A percentile compares a stretch with the other conserved stretches of the same genome.
Evolutionary conservation across 2,888 invertebrate species (phyloP).

Genomic region (Nymphalis polychloros): DNA sequence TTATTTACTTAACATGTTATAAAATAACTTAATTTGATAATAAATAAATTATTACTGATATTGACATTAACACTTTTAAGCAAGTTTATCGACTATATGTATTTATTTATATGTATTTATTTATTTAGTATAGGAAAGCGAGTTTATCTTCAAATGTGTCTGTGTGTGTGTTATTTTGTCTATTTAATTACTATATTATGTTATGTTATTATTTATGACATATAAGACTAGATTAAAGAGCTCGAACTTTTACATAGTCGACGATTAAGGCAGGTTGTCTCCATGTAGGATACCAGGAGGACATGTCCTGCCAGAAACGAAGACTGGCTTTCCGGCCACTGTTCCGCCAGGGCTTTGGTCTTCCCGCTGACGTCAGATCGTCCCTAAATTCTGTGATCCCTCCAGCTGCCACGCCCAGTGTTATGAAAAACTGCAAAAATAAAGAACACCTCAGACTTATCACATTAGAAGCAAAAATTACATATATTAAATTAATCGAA

Average conservation of each 20-base stretch:
- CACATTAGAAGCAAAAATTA: too few relatives aligned
- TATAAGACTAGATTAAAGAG: slow-evolving; percentile 55
- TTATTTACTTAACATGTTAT: too few relatives aligned
- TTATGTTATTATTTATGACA: not conserved
- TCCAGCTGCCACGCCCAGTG: slow-evolving; percentile 87
- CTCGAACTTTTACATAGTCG: slow-evolving; percentile 83
- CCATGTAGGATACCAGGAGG: slow-evolving; percentile 84
- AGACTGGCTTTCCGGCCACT: slow-evolving; percentile 78
- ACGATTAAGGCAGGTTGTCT: slow-evolving; percentile 74
- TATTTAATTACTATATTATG: too few relatives aligned
- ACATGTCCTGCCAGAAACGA: slow-evolving; percentile 82
- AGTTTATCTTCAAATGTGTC: too few relatives aligned
- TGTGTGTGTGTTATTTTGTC: too few relatives aligned
- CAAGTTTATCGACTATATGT: not conserved
- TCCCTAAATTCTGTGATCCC: slow-evolving; percentile 86
- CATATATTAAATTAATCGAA: too few relatives aligned
- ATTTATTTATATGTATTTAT: too few relatives aligned
- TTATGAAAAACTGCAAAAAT: slow-evolving; percentile 82
- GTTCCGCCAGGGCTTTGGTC: slow-evolving; percentile 86
- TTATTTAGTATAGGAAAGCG: too few relatives aligned
- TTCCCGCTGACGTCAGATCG: slow-evolving; percentile 56
- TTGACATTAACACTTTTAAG: not conserved
- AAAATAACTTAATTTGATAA: too few relatives aligned
- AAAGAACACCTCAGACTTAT: too few relatives aligned
- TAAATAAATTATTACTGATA: too few relatives aligned